A percentile compares a stretch with the other conserved stretches of the same genome.
These are phyloP conservation scores for Melanostigma gelatinosum DNA, from an alignment of 2,113 vertebrate species.

Conservation along the genomic window DNA sequence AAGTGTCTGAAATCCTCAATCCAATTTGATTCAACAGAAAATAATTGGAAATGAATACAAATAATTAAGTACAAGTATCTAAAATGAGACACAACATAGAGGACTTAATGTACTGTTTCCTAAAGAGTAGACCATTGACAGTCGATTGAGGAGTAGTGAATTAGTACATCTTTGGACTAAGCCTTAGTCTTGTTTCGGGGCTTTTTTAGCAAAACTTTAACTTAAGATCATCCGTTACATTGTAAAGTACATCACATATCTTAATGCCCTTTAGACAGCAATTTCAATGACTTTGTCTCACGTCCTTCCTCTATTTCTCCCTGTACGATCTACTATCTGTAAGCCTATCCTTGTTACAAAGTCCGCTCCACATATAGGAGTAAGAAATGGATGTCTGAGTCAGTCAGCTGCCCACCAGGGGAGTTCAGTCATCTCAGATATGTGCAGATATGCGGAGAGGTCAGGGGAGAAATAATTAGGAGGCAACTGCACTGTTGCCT, in stretches of 20 bases:
- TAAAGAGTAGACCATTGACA: background rate
- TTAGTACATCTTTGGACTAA: background rate
- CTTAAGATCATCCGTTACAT: background rate
- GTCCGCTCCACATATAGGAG: conserved; percentile 7
- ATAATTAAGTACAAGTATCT: background rate
- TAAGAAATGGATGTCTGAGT: conserved; percentile 15
- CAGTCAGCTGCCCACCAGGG: conserved; percentile 45
- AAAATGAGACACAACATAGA: background rate
- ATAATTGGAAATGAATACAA: background rate
- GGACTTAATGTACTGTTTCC: no score
- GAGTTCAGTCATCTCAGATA: conserved; percentile 38
- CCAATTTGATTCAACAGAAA: no score
- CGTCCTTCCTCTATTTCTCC: conserved; percentile 2
- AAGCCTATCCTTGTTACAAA: background rate
- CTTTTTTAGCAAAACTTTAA: background rate
- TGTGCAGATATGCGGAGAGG: conserved; percentile 43
- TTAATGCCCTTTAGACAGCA: background rate
- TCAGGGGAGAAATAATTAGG: conserved; percentile 59
- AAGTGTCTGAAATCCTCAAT: no score
- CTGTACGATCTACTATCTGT: background rate
- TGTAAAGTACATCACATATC: background rate
- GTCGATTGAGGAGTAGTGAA: background rate
- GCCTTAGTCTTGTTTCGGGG: background rate
- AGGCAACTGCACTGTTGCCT: conserved; percentile 55
- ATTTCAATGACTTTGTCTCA: conserved; percentile 6